A percentile compares a stretch with the other conserved stretches of the same genome.
Conservation (phyloP, 2,113 vertebrate species). For the Paralichthys olivaceus region DNA sequence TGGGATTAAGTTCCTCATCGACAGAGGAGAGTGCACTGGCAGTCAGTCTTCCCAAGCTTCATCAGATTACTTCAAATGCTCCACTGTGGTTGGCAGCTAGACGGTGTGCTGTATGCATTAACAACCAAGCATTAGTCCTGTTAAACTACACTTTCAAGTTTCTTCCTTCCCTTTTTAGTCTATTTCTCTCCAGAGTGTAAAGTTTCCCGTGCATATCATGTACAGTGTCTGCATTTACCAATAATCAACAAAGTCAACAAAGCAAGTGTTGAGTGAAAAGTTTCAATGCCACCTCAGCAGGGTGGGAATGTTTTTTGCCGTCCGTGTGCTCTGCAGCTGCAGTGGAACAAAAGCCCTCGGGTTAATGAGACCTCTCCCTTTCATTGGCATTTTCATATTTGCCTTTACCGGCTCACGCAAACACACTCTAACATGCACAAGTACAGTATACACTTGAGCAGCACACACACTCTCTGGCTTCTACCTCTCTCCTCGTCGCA, state of each 20-base stretch:
- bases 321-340: slow-evolving; percentile 5
- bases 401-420: slow-evolving; percentile 4
- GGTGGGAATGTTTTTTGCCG: background rate
- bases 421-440: slow-evolving; percentile 14
- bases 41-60: slow-evolving; percentile 54
- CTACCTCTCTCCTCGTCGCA: slow-evolving; percentile 41
- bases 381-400: slow-evolving; percentile 23
- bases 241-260: no score
- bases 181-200: slow-evolving; percentile 1
- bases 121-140: slow-evolving; percentile 54
- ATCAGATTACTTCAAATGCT: slow-evolving; percentile 75
- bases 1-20: slow-evolving; percentile 65
- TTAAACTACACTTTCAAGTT: slow-evolving; percentile 48
- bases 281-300: background rate
- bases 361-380: slow-evolving; percentile 36
- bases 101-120: slow-evolving; percentile 46
- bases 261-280: slow-evolving; percentile 6
- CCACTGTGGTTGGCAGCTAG: slow-evolving; percentile 49
- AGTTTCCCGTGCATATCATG: background rate
- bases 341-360: slow-evolving; percentile 34
- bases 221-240: no score
- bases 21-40: slow-evolving; percentile 58
- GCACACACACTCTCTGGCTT: slow-evolving; percentile 28
- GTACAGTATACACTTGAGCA: background rate
- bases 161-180: background rate